Base-by-base conservation (phyloP, 2,888 invertebrate genomes). In the Parnassius apollo region DNA sequence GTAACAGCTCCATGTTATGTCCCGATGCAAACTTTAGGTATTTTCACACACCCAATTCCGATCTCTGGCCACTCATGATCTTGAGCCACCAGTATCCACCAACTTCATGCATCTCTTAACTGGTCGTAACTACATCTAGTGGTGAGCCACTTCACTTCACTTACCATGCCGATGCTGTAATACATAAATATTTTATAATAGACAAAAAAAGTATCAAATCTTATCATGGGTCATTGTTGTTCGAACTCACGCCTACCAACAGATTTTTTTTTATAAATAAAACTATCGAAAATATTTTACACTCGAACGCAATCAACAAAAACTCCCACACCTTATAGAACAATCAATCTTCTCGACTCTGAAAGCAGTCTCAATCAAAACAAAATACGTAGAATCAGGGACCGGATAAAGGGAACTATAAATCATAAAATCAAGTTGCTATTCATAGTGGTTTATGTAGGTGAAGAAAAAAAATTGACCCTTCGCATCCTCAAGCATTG, bases 311-410 rank as follows among this genome's bases (percentile, higher is more conserved):
- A 80, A 82, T 82, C 85, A 80, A 88, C 86, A 85, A 86, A 88
- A 87, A 85, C 88, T 86, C 86, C 83, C 84, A 86, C 86, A 86
- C 82, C 82, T 82, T 80, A 78, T 79, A 84, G 83, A 88, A 91
- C 90, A 89, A 91, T 91, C 89, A 89, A 91, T 91, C 91, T 91
- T 88, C 76, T 79, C 77, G 73, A 74, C 81, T 78, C 78, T 87
- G 85, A 89, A 88, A 89, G 89, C 83, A 84, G 80, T 86, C 84
- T 86, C 90, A 91, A 90, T 91, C 91, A 90, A 90, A 91, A 91
- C 84, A 91, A 83, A 89, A 86, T 86, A 86, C 83, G 81, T 76
- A 82, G 88, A 83, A 86, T 85, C 83, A 80, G 81, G 74, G 80
- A 78, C 80, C 79, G 83, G 81, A 89, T 91, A 89, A 90, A 89